phyloP scores from a whole-genome alignment of 2,888 invertebrate genomes.

The Amphimallon solstitiale region DNA sequence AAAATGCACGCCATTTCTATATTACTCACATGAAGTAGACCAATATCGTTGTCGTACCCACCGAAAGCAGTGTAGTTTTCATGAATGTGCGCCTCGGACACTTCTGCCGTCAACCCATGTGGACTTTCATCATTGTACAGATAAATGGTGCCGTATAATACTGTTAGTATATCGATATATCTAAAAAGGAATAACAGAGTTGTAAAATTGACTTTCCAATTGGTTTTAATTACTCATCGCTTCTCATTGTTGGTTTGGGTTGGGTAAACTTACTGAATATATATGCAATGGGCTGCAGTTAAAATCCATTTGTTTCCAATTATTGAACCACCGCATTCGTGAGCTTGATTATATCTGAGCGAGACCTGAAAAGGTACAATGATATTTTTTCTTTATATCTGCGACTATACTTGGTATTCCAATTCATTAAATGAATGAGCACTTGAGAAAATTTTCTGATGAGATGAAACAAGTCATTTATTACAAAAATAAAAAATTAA shows the following conservation, averaged over 20 bases:
- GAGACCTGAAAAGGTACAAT: too few relatives aligned
- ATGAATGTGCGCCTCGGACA: slow-evolving; percentile 38
- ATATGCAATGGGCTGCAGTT: slow-evolving; percentile 48
- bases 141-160: slow-evolving; percentile 41
- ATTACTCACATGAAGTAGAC: slow-evolving; percentile 43
- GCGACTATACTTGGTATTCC: too few relatives aligned
- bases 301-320: slow-evolving; percentile 45
- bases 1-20: neutral
- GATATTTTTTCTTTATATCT: too few relatives aligned
- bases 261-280: slow-evolving; percentile 37
- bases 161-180: slow-evolving; percentile 29
- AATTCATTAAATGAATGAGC: too few relatives aligned
- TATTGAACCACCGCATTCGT: slow-evolving; percentile 48
- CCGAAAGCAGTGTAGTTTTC: slow-evolving; percentile 38
- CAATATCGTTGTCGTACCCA: slow-evolving; percentile 45
- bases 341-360: slow-evolving; percentile 41
- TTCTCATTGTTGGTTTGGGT: neutral
- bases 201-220: too few relatives aligned
- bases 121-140: slow-evolving; percentile 37
- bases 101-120: slow-evolving; percentile 15
- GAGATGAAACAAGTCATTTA: too few relatives aligned
- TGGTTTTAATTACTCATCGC: neutral
- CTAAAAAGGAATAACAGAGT: neutral
- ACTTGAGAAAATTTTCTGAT: too few relatives aligned
- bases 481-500: too few relatives aligned